These are phyloP conservation scores for Lycorma delicatula DNA, from an alignment of 1,140 invertebrate genomes.

Conservation along the genomic window DNA sequence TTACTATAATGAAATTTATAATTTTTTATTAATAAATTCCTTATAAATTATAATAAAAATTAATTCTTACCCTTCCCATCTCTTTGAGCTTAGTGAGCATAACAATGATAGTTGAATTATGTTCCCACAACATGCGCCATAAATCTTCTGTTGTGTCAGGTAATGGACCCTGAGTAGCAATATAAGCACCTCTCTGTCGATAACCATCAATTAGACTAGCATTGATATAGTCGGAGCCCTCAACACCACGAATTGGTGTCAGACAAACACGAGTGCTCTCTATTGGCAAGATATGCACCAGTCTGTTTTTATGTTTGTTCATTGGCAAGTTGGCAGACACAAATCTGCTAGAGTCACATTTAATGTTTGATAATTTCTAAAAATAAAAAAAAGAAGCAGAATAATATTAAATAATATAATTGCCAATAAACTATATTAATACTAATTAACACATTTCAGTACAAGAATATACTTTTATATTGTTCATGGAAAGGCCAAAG, in stretches of 20 bases:
- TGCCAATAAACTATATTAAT: too few relatives aligned
- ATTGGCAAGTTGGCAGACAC: slow-evolving; percentile 91
- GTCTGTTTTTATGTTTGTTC: slow-evolving; percentile 93
- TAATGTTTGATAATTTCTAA: slow-evolving; percentile 86
- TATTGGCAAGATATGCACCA: slow-evolving; percentile 95
- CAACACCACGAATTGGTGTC: slow-evolving; percentile 79
- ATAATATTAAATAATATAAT: too few relatives aligned
- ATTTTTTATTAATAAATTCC: too few relatives aligned
- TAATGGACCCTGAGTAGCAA: slow-evolving; percentile 95
- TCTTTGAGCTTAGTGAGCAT: slow-evolving; percentile 98
- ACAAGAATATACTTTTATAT: too few relatives aligned
- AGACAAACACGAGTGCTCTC: slow-evolving; percentile 92
- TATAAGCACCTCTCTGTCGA: slow-evolving; percentile 85
- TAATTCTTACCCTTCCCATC: slow-evolving; percentile 89
- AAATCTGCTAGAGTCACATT: slow-evolving; percentile 88
- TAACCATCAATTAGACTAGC: slow-evolving; percentile 97
- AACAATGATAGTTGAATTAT: slow-evolving; percentile 98
- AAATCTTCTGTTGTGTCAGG: slow-evolving; percentile 95
- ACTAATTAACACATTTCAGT: too few relatives aligned
- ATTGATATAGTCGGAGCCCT: slow-evolving; percentile 98
- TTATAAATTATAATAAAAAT: too few relatives aligned
- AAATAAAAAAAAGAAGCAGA: slow-evolving; percentile 34
- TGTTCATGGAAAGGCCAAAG: too few relatives aligned
- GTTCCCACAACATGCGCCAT: slow-evolving; percentile 99
- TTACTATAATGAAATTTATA: too few relatives aligned